Evolutionary conservation across 2,797 vertebrate species (phyloP).

Genomic region (Mormyrops attenuatus): DNA sequence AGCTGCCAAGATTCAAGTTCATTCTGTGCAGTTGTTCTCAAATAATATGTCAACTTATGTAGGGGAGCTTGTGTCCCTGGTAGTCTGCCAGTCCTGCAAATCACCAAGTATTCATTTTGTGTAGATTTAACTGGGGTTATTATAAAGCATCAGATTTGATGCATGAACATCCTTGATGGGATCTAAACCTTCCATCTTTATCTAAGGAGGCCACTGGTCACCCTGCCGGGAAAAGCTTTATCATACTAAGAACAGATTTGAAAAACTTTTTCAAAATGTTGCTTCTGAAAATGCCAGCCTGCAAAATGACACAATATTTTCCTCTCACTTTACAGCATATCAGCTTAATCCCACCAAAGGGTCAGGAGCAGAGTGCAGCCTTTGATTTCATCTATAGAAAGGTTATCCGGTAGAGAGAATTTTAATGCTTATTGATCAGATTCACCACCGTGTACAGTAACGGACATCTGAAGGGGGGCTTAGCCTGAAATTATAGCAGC

Average conservation of each 20-base stretch:
- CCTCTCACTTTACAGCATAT: neutral
- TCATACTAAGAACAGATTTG: neutral
- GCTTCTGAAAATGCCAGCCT: neutral
- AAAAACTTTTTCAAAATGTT: neutral
- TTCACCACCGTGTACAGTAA: neutral
- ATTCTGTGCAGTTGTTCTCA: neutral
- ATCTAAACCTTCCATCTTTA: neutral
- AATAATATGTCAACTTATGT: neutral
- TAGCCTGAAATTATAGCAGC: neutral
- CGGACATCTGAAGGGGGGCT: neutral
- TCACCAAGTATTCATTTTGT: neutral
- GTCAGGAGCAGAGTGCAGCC: too few species aligned
- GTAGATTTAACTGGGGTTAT: neutral
- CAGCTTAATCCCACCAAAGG: neutral
- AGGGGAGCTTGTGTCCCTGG: neutral
- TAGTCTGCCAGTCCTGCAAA: neutral
- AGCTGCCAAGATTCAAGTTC: neutral
- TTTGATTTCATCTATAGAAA: neutral
- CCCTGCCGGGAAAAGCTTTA: neutral
- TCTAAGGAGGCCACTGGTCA: neutral
- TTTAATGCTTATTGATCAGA: neutral
- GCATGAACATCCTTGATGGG: neutral
- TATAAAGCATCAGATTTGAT: neutral
- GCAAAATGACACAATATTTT: neutral
- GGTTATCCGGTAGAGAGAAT: neutral